phyloP scores from a whole-genome alignment of 1,140 invertebrate genomes.

The Hylyphantes graminicola region DNA sequence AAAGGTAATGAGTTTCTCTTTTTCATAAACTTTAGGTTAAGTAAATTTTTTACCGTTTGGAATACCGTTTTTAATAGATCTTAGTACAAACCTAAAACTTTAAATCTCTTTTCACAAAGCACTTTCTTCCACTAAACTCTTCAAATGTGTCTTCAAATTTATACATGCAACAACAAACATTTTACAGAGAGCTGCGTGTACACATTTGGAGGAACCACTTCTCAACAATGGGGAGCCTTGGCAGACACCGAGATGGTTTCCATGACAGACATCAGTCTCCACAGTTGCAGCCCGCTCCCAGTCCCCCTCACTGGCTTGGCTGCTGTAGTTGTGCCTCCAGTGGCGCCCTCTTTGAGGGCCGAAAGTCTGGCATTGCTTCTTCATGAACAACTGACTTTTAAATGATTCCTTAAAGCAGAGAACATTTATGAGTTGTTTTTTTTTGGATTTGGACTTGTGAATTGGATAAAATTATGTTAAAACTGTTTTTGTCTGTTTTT shows the following conservation, averaged over 20 bases:
- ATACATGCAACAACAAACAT: no score
- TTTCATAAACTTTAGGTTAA: no score
- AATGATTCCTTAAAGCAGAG: neutral
- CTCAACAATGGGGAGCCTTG: constrained; percentile 46
- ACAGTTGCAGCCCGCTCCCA: constrained; percentile 25
- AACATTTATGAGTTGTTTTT: no score
- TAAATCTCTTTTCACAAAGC: no score
- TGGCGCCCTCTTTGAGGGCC: constrained; percentile 17
- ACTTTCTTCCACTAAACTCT: no score
- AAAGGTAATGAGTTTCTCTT: neutral
- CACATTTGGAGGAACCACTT: constrained; percentile 33
- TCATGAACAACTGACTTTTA: constrained; percentile 38
- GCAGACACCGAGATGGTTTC: constrained; percentile 43
- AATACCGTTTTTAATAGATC: no score
- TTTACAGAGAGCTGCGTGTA: constrained; percentile 50
- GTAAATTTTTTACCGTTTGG: no score
- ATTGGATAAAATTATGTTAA: no score
- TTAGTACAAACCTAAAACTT: neutral
- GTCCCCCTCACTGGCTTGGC: constrained; percentile 28
- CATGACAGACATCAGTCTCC: constrained; percentile 32
- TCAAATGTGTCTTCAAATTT: no score
- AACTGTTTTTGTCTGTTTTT: no score
- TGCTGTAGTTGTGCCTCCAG: constrained; percentile 35
- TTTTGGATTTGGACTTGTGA: no score
- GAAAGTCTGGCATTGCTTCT: constrained; percentile 39